Base-by-base conservation (phyloP, 1,140 invertebrate species). In the Manduca sexta region DNA sequence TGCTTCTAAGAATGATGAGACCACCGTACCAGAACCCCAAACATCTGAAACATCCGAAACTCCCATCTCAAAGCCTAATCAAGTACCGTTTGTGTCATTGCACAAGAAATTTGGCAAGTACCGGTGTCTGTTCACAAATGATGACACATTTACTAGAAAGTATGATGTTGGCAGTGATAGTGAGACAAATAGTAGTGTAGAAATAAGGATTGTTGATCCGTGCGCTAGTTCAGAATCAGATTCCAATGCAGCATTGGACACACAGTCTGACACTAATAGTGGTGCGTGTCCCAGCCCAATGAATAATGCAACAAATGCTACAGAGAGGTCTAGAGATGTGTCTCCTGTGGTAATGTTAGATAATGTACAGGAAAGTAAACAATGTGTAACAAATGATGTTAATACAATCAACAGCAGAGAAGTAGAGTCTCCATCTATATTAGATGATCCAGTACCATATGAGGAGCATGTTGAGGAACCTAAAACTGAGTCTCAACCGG, bases 21-120 rank as follows among this genome's bases (percentile, higher is more conserved):
- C 60, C 45, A 42, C 64, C n/a, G 54, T 57, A 11, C 8, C 61
- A 31, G 64, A 64, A 31, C 43, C 60, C 17, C 56, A 61, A 40
- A 46, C 43, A 13, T 50, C 45, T 7, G 50, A 54, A 51, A 44
- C 46, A 41, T 52, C 60, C 26, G 56, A 61, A 41, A 21, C 37
- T 34, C 49, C 52, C 12, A 48, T 43, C 33, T 42, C 54, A 13
- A 71, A 74, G 33, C 56, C 63, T 42, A 56, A 40, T 51, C 64
- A 53, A 59, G 52, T 58, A 10, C 75, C 77, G 40, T 56, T 64
- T 44, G 71, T 85, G 49, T 76, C 71, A 39, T 51, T 76, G 42
- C 86, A 86, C 52, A 87, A 87, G 52, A 86, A 86, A 58, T 87
- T 87, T 59, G 86, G 86, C 39, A 87, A 87, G 65, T 87, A 84